phyloP scores from a whole-genome alignment of 2,888 invertebrate genomes.

The Scaptomyza tumidula region DNA sequence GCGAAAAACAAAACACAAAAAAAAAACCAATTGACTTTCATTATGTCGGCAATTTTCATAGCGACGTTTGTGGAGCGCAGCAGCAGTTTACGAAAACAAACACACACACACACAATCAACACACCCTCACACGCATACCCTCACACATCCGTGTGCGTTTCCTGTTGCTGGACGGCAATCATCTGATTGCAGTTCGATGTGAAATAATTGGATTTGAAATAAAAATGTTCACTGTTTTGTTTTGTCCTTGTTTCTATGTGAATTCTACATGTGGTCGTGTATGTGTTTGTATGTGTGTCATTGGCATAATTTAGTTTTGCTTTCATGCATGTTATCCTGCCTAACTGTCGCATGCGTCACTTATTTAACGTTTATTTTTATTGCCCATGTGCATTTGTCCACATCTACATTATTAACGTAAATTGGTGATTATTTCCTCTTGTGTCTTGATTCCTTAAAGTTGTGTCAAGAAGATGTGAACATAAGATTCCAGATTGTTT shows the following conservation, averaged over 20 bases:
- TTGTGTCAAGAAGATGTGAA: not conserved
- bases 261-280: conserved; percentile 11
- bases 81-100: conserved; percentile 34
- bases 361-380: conserved; percentile 71
- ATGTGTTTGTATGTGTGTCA: conserved; percentile 25
- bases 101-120: conserved; percentile 13
- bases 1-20: conserved; percentile 11
- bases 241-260: conserved; percentile 37
- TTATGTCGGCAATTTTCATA: conserved; percentile 75
- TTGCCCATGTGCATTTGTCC: conserved; percentile 44
- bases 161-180: conserved; percentile 79
- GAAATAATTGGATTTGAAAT: conserved; percentile 82
- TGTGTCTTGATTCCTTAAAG: not conserved
- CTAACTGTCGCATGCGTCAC: conserved; percentile 66
- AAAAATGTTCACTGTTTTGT: conserved; percentile 68
- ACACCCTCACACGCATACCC: conserved; percentile 6
- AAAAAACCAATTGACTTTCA: conserved; percentile 76
- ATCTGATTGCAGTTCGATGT: conserved; percentile 81
- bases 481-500: not conserved
- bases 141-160: conserved; percentile 35
- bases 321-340: conserved; percentile 48
- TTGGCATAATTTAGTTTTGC: conserved; percentile 58
- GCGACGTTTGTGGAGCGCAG: conserved; percentile 43
- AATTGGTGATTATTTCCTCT: conserved; percentile 17
- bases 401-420: conserved; percentile 38